phyloP scores from a whole-genome alignment of 2,888 invertebrate species.

The Lepidocyrtinus sp. region DNA sequence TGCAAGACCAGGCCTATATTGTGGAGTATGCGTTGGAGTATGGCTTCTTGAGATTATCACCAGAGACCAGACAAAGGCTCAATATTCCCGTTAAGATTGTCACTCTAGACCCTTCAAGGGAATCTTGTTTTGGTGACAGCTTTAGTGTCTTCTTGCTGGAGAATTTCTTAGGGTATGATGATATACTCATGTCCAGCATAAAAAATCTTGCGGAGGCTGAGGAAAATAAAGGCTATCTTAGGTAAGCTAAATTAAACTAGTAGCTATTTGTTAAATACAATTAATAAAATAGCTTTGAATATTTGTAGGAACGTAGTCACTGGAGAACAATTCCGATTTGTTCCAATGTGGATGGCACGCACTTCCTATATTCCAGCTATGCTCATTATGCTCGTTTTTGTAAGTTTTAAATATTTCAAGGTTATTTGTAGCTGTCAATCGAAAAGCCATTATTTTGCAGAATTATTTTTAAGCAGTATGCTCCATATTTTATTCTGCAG shows the following conservation, averaged over 20 bases:
- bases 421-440: neutral
- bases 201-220: constrained; percentile 96
- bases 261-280: neutral
- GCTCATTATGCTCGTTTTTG: constrained; percentile 98
- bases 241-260: constrained; percentile 75
- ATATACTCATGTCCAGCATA: constrained; percentile 96
- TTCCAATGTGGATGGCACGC: constrained; percentile 96
- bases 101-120: constrained; percentile 87
- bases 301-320: constrained; percentile 92
- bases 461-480: constrained; percentile 37
- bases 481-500: constrained; percentile 78
- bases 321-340: constrained; percentile 98
- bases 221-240: constrained; percentile 94
- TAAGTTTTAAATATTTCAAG: constrained; percentile 78
- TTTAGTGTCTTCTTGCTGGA: constrained; percentile 92
- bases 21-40: constrained; percentile 98
- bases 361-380: constrained; percentile 96
- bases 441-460: constrained; percentile 12
- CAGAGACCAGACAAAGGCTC: constrained; percentile 84
- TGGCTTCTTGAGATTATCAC: constrained; percentile 92
- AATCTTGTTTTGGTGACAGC: constrained; percentile 94
- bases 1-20: constrained; percentile 91
- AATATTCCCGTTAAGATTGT: constrained; percentile 94
- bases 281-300: neutral
- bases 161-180: constrained; percentile 96